Percentiles rank a stretch among this genome's conserved stretches.
These are phyloP conservation scores for Patella depressa DNA, from an alignment of 2,888 invertebrate genomes.

Conservation along the genomic window DNA sequence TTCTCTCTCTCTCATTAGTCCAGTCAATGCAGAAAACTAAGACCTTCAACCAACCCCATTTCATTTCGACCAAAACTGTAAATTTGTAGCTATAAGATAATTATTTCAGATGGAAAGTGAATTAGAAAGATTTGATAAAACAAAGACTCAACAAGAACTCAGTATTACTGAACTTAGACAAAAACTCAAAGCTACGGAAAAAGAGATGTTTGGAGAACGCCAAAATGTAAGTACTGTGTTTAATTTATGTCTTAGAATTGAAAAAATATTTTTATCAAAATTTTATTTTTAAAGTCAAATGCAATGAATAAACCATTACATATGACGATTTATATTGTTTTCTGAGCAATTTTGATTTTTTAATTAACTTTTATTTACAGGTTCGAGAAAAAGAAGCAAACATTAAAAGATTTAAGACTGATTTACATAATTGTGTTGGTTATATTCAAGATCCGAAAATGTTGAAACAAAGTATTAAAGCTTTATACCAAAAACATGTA, in stretches of 20 bases:
- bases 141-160: constrained; percentile 80
- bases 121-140: constrained; percentile 83
- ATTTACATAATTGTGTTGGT: constrained; percentile 84
- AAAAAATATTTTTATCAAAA: neutral
- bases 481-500: constrained; percentile 72
- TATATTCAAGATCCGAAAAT: constrained; percentile 83
- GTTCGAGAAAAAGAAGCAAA: constrained; percentile 72
- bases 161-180: constrained; percentile 84
- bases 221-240: constrained; percentile 58
- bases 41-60: no score
- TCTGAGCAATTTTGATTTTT: neutral
- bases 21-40: no score
- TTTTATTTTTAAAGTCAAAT: no score
- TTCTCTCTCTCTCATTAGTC: no score
- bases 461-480: constrained; percentile 74
- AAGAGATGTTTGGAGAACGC: constrained; percentile 80
- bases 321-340: no score
- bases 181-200: constrained; percentile 81
- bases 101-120: constrained; percentile 81
- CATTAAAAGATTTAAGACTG: constrained; percentile 83
- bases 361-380: constrained; percentile 38
- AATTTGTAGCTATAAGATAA: no score
- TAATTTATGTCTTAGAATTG: neutral
- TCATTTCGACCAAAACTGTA: no score
- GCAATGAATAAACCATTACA: no score